A percentile compares a stretch with the other conserved stretches of the same genome.
Evolutionary conservation across 2,797 vertebrate genomes (phyloP).

Genomic region (Botia kubotai): DNA sequence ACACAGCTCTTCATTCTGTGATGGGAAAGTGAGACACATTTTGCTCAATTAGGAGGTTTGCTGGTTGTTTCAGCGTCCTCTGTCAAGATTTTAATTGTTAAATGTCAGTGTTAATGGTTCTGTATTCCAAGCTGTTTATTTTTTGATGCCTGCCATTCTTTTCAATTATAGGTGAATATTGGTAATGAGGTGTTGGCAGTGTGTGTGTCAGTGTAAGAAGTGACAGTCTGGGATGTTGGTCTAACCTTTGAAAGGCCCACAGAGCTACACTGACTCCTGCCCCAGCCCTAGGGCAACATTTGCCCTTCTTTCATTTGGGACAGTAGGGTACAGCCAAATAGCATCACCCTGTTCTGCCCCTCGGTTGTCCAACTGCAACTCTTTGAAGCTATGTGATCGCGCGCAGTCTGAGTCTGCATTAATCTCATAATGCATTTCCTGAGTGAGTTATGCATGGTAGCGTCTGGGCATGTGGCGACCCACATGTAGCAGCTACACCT

Average conservation of each 20-base stretch:
- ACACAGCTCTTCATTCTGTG: constrained; percentile 52
- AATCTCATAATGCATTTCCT: constrained; percentile 36
- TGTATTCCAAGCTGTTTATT: constrained; percentile 59
- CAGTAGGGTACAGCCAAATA: constrained; percentile 23
- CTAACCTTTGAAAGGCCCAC: background rate
- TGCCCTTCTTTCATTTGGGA: constrained; percentile 30
- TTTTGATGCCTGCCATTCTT: constrained; percentile 42
- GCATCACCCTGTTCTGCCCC: constrained; percentile 33
- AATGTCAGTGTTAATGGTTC: constrained; percentile 57
- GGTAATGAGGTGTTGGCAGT: constrained; percentile 23
- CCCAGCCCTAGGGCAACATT: constrained; percentile 28
- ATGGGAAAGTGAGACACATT: constrained; percentile 74
- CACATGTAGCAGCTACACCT: constrained; percentile 13
- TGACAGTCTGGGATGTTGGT: background rate
- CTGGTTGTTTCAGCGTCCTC: constrained; percentile 67
- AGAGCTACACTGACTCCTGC: background rate
- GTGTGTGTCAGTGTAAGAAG: background rate
- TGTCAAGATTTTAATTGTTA: constrained; percentile 66
- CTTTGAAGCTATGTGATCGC: constrained; percentile 33
- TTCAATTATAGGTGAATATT: background rate
- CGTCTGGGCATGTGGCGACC: constrained; percentile 16
- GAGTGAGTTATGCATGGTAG: constrained; percentile 6
- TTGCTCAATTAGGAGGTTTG: constrained; percentile 66
- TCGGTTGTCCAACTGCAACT: background rate
- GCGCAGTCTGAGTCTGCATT: constrained; percentile 21